phyloP scores from a whole-genome alignment of 2,113 vertebrate genomes.

The Sebastes schlegelii region DNA sequence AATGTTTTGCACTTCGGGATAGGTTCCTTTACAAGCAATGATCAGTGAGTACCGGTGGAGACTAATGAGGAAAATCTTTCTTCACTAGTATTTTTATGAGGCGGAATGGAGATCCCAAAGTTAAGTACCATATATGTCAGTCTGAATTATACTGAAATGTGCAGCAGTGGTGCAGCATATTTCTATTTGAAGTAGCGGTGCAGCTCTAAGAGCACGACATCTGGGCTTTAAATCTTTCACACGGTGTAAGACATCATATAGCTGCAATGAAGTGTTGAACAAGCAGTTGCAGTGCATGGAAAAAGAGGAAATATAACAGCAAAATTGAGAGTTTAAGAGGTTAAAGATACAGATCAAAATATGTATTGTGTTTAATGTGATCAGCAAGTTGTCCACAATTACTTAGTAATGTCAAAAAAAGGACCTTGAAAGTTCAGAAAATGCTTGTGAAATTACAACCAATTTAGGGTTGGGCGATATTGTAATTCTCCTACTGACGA shows the following conservation, averaged over 20 bases:
- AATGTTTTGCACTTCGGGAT: neutral
- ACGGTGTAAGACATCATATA: neutral
- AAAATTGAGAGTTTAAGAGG: neutral
- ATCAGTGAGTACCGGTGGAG: conserved; percentile 4
- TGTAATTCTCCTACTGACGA: too few relatives aligned
- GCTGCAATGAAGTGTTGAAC: neutral
- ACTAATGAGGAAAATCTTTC: neutral
- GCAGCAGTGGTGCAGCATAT: neutral
- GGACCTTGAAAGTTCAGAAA: neutral
- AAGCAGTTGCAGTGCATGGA: neutral
- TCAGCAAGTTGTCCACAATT: neutral
- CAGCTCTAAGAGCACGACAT: neutral
- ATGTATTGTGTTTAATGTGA: neutral
- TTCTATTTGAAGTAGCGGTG: neutral
- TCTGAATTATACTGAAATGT: neutral
- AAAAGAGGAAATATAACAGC: neutral
- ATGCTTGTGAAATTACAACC: neutral
- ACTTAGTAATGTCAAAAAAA: neutral
- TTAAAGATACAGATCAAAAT: neutral
- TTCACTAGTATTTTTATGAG: neutral
- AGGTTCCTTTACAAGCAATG: neutral
- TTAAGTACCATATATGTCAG: neutral
- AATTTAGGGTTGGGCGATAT: too few relatives aligned
- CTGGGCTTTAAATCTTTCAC: conserved; percentile 29
- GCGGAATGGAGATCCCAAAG: neutral